Conservation (phyloP, 1,140 invertebrate species). For the Diabrotica undecimpunctata region DNA sequence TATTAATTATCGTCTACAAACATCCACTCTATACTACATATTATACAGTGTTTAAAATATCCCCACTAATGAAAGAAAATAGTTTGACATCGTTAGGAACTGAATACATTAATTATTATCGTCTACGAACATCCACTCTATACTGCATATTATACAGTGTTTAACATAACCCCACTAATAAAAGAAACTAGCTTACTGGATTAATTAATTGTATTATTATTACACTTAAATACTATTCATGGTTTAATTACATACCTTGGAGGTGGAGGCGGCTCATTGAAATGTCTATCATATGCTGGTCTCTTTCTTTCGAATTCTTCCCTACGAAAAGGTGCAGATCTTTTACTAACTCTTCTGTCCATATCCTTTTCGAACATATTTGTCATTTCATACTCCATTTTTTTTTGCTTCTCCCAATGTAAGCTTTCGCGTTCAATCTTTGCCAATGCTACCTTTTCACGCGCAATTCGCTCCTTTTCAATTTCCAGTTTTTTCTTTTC, state of each 20-base stretch:
- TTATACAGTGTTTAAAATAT: too few relatives aligned
- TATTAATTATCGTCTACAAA: too few relatives aligned
- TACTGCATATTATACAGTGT: too few relatives aligned
- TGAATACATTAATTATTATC: too few relatives aligned
- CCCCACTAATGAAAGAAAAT: too few relatives aligned
- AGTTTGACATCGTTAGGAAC: too few relatives aligned
- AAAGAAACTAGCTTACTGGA: too few relatives aligned
- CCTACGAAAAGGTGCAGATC: slow-evolving; percentile 44
- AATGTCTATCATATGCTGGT: slow-evolving; percentile 40
- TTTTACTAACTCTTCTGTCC: slow-evolving; percentile 48
- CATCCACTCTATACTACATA: too few relatives aligned
- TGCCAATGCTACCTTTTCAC: slow-evolving; percentile 76
- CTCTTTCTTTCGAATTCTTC: slow-evolving; percentile 48
- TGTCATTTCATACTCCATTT: slow-evolving; percentile 75
- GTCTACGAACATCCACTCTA: too few relatives aligned
- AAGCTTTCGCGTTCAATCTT: slow-evolving; percentile 77
- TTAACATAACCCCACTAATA: too few relatives aligned
- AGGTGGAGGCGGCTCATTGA: slow-evolving; percentile 39
- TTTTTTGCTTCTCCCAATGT: slow-evolving; percentile 75
- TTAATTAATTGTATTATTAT: too few relatives aligned
- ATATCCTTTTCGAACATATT: slow-evolving; percentile 54
- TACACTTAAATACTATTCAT: too few relatives aligned
- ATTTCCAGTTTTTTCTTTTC: slow-evolving; percentile 71
- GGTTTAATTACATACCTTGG: slow-evolving; percentile 40
- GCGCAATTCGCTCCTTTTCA: slow-evolving; percentile 73